Conservation (phyloP, 2,113 vertebrate species). For the Lota lota region DNA sequence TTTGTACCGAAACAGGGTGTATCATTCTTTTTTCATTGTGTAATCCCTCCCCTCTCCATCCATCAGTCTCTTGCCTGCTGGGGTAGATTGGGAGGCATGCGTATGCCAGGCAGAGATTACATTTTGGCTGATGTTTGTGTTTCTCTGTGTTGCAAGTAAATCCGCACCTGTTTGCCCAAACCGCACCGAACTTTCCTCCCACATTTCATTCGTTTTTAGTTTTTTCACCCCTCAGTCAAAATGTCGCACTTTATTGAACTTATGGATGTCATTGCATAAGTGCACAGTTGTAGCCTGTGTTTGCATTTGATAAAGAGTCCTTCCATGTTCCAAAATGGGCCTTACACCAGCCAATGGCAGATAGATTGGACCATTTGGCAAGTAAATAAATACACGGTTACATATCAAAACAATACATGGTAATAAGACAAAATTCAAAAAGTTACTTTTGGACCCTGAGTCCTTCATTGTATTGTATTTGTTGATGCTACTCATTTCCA, state of each 20-base stretch:
- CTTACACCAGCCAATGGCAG: too few species aligned
- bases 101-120: conserved; percentile 1
- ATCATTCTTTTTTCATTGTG: conserved; percentile 25
- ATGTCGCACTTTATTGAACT: too few species aligned
- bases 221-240: conserved; percentile 18
- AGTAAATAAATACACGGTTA: too few species aligned
- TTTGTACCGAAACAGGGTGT: too few species aligned
- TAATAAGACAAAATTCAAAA: too few species aligned
- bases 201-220: conserved; percentile 14
- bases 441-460: too few species aligned
- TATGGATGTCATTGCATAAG: neutral
- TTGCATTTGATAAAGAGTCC: too few species aligned
- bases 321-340: too few species aligned
- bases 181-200: conserved; percentile 3
- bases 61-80: conserved; percentile 8
- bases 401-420: too few species aligned
- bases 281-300: conserved; percentile 7
- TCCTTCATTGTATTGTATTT: too few species aligned
- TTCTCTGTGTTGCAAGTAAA: conserved; percentile 13
- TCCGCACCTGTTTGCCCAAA: conserved; percentile 28
- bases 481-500: too few species aligned
- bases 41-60: conserved; percentile 3
- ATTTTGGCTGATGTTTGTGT: neutral
- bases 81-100: conserved; percentile 8
- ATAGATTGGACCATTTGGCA: too few species aligned